Evolutionary conservation across 2,113 vertebrate species (phyloP), one percentile per base, ranked within the genome.

Genomic region (Macroglossus sobrinus): DNA sequence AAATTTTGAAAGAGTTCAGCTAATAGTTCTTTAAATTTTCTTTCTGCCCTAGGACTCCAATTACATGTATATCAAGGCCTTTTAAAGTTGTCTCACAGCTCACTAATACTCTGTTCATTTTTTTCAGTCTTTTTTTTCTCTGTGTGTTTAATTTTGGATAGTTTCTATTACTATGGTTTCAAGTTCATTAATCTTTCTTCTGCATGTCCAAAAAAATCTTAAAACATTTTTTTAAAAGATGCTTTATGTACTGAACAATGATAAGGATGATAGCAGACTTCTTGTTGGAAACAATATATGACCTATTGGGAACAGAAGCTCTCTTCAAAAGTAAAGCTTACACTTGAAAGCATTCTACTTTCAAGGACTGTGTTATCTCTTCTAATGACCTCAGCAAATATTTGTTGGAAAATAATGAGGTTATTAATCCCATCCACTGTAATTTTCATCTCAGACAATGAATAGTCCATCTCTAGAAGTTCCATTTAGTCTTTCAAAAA

Each of bases 11-110:
- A 95, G n/a, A 8, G 63, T 69, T 63, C 43, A 82, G 59, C 45
- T 57, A 93, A 61, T 35, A 76, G 7, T 45, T 96, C 24, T 92
- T 87, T n/a, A 94, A 61, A 40, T 88, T 96, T 91, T 74, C 61
- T 91, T 30, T 8, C 2, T 21, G 33, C 10, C 3, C 15, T 71
- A 53, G 35, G 79, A 85, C 55, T 71, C 45, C 18, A 79, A 38
- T 92, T 57, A 68, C 33, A 79, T 55, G 30, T 53, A 66, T 82
- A 76, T 82, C 69, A 87, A 91, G n/a, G 43, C 43, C n/a, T 9
- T 43, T 18, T 71, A 35, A 84, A 55, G 33, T 63, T 82, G 19
- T 63, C 33, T 87, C 76, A 84, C 33, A 96, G 45, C 33, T 94
- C 21, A 69, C 53, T 88, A 74, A 91, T 91, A n/a, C 12, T 76